phyloP scores from a whole-genome alignment of 1,140 invertebrate species.

The Zaprionus nigranus region DNA sequence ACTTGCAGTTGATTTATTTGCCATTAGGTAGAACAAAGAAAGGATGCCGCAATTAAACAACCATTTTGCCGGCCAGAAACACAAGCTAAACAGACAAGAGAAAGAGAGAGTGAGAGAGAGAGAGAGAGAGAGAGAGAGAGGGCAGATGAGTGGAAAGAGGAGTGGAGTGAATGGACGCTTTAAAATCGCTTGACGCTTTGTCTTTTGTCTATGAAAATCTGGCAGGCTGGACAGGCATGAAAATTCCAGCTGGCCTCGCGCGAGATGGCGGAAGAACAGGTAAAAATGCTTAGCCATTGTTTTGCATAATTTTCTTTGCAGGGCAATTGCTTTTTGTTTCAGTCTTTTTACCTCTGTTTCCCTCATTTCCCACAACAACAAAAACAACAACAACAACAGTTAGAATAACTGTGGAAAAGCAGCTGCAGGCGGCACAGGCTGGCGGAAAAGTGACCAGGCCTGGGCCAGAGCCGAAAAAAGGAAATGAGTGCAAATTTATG shows the following conservation, averaged over 20 bases:
- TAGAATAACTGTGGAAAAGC: background rate
- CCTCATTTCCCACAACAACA: background rate
- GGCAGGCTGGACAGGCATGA: constrained; percentile 7
- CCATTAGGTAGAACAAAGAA: constrained; percentile 49
- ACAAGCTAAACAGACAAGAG: background rate
- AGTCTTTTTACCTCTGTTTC: background rate
- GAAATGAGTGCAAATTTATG: constrained; percentile 78
- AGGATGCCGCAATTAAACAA: constrained; percentile 71
- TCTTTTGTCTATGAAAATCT: constrained; percentile 15
- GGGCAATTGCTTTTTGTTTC: constrained; percentile 17
- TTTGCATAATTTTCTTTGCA: constrained; percentile 39
- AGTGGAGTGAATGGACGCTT: background rate
- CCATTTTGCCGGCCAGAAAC: constrained; percentile 43
- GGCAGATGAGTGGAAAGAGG: background rate
- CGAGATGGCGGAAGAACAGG: constrained; percentile 1
- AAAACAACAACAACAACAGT: background rate
- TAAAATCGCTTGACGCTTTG: constrained; percentile 40
- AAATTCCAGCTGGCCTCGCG: background rate
- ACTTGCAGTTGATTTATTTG: constrained; percentile 69
- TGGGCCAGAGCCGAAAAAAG: constrained; percentile 12
- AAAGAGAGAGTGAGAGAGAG: background rate
- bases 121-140: background rate
- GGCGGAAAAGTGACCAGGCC: constrained; percentile 17
- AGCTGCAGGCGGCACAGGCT: constrained; percentile 17
- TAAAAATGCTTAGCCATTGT: constrained; percentile 27